A percentile compares a stretch with the other conserved stretches of the same genome.
Conservation (phyloP, 2,888 invertebrate species). For the Ichneumoninae sp. region DNA sequence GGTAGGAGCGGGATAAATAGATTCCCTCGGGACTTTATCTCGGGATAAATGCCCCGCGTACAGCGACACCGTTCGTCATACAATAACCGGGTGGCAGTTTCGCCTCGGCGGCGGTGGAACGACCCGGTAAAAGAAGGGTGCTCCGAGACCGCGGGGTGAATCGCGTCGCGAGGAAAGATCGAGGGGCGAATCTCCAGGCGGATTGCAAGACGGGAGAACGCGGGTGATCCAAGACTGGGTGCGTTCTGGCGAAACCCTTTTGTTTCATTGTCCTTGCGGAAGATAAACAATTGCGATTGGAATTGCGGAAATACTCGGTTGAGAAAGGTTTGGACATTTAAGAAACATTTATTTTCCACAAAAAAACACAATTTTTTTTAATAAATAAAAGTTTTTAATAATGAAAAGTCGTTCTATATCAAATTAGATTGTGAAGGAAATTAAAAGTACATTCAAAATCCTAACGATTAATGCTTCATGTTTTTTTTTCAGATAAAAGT, state of each 20-base stretch:
- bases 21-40: constrained; percentile 76
- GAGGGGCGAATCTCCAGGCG: constrained; percentile 41
- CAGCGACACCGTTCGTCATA: constrained; percentile 81
- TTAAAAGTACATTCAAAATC: too few species aligned
- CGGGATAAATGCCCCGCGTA: constrained; percentile 76
- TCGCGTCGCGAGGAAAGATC: constrained; percentile 46
- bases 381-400: too few species aligned
- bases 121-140: constrained; percentile 38
- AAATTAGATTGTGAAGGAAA: too few species aligned
- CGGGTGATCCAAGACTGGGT: not conserved
- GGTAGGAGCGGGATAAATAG: constrained; percentile 58
- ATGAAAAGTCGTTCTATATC: too few species aligned
- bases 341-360: too few species aligned
- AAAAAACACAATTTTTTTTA: too few species aligned
- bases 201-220: constrained; percentile 25
- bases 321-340: too few species aligned
- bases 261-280: not conserved
- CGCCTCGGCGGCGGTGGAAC: constrained; percentile 2
- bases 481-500: too few species aligned
- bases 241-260: not conserved
- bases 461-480: too few species aligned
- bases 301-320: not conserved
- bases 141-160: constrained; percentile 28
- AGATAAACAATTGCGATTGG: not conserved
- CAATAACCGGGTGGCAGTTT: constrained; percentile 53